Conservation (phyloP, 2,797 vertebrate species). For the Schizothorax lantsangensis region DNA sequence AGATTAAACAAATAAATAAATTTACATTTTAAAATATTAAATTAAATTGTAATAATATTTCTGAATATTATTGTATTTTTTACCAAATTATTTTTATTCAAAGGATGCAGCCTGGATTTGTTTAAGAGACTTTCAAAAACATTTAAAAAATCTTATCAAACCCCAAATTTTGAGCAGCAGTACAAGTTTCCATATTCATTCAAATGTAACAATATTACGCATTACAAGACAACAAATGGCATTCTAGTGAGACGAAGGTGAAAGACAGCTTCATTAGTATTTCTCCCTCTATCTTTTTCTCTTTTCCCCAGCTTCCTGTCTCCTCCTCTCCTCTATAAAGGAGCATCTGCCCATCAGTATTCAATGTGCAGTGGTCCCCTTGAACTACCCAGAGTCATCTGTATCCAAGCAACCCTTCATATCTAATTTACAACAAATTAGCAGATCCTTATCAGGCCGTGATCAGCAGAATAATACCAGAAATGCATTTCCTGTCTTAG, state of each 20-base stretch:
- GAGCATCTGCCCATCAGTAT: slow-evolving; percentile 80
- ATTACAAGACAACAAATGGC: slow-evolving; percentile 20
- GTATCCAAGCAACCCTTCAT: slow-evolving; percentile 86
- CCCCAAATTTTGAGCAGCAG: neutral
- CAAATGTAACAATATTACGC: neutral
- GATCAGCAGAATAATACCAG: slow-evolving; percentile 83
- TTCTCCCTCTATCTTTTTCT: slow-evolving; percentile 43
- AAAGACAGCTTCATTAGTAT: slow-evolving; percentile 73
- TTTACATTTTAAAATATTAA: neutral
- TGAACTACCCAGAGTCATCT: slow-evolving; percentile 81
- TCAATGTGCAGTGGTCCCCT: slow-evolving; percentile 76
- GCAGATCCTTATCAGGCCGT: slow-evolving; percentile 86
- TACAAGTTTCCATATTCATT: neutral
- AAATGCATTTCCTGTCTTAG: slow-evolving; percentile 73
- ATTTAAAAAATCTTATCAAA: neutral
- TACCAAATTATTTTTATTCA: neutral
- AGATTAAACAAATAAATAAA: neutral
- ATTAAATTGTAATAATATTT: neutral
- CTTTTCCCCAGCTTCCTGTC: slow-evolving; percentile 34
- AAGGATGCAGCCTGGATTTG: neutral
- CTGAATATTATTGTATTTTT: neutral
- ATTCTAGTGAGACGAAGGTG: slow-evolving; percentile 76
- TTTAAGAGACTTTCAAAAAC: neutral
- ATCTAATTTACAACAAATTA: slow-evolving; percentile 83
- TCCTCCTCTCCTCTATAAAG: slow-evolving; percentile 63